These are phyloP conservation scores for Sylvilagus floridanus DNA, from an alignment of 2,797 vertebrate species.

Conservation along the genomic window DNA sequence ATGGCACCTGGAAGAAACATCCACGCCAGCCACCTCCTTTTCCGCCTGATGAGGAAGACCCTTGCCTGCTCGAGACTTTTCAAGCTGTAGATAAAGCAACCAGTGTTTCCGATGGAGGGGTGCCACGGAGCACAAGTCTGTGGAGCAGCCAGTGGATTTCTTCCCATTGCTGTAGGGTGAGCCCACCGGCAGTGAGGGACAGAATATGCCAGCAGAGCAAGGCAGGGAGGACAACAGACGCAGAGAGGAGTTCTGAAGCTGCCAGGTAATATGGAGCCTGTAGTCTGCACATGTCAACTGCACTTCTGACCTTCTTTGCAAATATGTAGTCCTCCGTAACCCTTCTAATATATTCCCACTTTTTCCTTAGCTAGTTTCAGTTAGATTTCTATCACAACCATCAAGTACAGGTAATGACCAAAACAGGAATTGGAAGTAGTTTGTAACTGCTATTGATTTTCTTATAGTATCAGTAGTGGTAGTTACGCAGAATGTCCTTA, in stretches of 20 bases:
- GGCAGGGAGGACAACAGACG: not conserved
- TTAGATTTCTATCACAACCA: constrained; percentile 22
- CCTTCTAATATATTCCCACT: not conserved
- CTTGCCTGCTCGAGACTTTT: not conserved
- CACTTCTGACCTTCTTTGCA: not conserved
- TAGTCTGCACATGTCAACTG: not conserved
- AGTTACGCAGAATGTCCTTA: not conserved
- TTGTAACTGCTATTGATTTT: not conserved
- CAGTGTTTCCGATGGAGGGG: not conserved
- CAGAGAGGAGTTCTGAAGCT: not conserved
- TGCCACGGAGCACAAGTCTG: not conserved
- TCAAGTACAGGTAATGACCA: not conserved
- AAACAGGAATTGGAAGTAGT: not conserved
- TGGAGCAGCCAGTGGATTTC: not conserved
- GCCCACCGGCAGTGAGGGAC: not conserved
- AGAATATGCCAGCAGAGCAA: not conserved
- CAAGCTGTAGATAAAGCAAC: not conserved
- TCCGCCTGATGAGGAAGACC: not conserved
- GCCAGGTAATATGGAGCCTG: not conserved
- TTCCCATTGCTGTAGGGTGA: not conserved
- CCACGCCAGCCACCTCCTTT: not conserved
- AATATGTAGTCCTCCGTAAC: not conserved
- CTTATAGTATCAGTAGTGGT: not conserved
- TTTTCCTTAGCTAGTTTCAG: not conserved
- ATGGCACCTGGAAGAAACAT: not conserved